Evolutionary conservation across 2,113 vertebrate genomes (phyloP).

Genomic region (Paralichthys olivaceus): DNA sequence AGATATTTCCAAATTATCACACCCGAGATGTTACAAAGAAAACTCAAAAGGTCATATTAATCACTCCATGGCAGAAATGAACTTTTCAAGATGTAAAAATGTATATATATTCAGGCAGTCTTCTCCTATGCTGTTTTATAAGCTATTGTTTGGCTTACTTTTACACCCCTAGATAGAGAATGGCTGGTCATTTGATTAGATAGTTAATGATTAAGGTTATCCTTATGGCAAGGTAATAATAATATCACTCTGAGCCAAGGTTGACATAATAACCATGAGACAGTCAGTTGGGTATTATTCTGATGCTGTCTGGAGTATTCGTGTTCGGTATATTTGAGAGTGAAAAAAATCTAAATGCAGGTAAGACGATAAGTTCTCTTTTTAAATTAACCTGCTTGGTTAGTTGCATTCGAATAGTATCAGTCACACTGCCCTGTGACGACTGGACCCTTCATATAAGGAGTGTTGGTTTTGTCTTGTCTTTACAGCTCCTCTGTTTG

Average conservation of each 20-base stretch:
- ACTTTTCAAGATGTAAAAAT: constrained; percentile 1
- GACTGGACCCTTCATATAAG: constrained; percentile 9
- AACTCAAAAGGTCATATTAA: neutral
- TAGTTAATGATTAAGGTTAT: constrained; percentile 52
- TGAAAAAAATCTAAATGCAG: too few relatives aligned
- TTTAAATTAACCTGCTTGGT: neutral
- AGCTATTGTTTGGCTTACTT: constrained; percentile 22
- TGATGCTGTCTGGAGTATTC: too few relatives aligned
- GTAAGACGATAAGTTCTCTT: neutral
- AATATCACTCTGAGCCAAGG: neutral
- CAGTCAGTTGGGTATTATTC: too few relatives aligned
- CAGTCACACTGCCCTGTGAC: constrained; percentile 2
- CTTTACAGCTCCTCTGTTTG: neutral
- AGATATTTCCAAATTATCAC: neutral
- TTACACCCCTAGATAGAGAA: constrained; percentile 16
- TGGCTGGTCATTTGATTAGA: constrained; percentile 34
- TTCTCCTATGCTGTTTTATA: constrained; percentile 2
- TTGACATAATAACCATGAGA: neutral
- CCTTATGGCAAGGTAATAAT: constrained; percentile 32
- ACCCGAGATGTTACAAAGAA: too few relatives aligned
- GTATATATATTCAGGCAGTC: neutral
- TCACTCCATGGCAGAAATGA: neutral
- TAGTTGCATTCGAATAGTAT: constrained; percentile 9
- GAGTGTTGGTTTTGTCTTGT: constrained; percentile 21
- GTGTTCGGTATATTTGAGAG: too few relatives aligned